Percentiles rank a stretch among this genome's conserved stretches.
Evolutionary conservation across 2,888 invertebrate genomes (phyloP).

Genomic region (Clusia tigrina): DNA sequence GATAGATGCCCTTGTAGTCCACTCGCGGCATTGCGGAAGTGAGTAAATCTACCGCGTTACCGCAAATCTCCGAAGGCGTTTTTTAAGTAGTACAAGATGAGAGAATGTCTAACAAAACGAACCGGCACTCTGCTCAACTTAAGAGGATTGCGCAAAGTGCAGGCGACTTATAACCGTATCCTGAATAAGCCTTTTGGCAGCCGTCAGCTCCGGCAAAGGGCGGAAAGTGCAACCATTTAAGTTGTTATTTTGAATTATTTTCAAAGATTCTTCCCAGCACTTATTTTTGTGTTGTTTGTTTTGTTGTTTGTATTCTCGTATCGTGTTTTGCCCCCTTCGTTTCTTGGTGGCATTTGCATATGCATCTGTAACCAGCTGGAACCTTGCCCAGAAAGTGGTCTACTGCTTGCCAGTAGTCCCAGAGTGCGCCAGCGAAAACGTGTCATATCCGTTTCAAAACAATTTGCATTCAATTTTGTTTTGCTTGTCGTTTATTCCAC

Average conservation of each 20-base stretch:
- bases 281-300: neutral
- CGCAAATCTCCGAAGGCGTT: neutral
- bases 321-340: no score
- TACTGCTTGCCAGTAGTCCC: neutral
- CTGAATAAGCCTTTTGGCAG: neutral
- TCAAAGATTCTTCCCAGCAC: no score
- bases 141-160: neutral
- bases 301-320: no score
- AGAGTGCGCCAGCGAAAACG: neutral
- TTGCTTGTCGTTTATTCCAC: no score
- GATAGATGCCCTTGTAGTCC: neutral
- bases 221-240: neutral
- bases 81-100: no score
- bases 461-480: neutral
- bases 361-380: no score
- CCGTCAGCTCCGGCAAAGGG: no score
- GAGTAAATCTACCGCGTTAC: neutral
- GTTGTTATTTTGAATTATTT: neutral
- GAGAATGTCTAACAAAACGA: no score
- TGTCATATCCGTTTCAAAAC: neutral
- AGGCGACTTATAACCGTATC: neutral
- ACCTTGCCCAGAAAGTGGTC: neutral
- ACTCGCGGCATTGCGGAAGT: neutral
- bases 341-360: no score
- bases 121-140: neutral